phyloP scores from a whole-genome alignment of 2,113 vertebrate species.

The Cephalopterus ornatus region DNA sequence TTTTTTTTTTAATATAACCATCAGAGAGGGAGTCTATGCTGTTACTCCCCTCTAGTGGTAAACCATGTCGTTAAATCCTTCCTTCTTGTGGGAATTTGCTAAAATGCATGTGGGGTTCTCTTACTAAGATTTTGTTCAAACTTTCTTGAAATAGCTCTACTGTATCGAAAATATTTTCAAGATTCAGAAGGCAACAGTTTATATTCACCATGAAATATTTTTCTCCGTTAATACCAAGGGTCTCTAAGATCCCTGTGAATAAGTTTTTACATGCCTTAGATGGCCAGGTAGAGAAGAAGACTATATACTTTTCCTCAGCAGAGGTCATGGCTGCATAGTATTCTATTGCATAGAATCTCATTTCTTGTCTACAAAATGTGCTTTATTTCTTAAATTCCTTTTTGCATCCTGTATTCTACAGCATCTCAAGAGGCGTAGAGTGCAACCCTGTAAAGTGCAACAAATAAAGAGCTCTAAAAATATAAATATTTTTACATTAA shows the following conservation, averaged over 20 bases:
- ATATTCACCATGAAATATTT: background rate
- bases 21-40: background rate
- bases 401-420: background rate
- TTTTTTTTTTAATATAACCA: background rate
- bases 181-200: background rate
- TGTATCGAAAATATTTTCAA: background rate
- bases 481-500: background rate
- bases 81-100: background rate
- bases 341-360: background rate
- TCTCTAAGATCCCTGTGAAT: background rate
- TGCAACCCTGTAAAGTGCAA: background rate
- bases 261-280: background rate
- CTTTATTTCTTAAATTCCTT: background rate
- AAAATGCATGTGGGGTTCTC: rapidly evolving
- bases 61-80: background rate
- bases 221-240: background rate
- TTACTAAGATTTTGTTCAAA: background rate
- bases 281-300: background rate
- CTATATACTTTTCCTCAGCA: background rate
- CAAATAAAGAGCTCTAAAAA: background rate
- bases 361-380: background rate
- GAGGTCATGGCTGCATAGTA: background rate
- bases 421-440: background rate
- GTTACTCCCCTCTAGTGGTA: background rate
- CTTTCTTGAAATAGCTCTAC: background rate